Evolutionary conservation across 2,888 invertebrate species (phyloP).

Genomic region (Octodonta nipae): DNA sequence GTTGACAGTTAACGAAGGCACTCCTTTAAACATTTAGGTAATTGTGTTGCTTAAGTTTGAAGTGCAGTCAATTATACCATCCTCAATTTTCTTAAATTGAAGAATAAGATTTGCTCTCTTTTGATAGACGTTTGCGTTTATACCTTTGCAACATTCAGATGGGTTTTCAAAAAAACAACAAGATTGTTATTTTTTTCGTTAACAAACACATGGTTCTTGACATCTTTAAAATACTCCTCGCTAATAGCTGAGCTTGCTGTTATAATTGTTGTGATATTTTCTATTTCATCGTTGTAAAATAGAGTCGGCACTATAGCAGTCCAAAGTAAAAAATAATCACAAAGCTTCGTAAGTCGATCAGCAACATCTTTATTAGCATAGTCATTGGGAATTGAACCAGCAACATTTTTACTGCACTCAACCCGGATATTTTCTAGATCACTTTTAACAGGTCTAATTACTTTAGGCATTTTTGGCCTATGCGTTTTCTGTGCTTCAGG

Average conservation of each 20-base stretch:
- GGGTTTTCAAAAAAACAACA: not conserved
- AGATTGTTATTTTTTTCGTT: not conserved
- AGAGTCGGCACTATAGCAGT: not conserved
- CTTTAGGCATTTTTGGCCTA: not conserved
- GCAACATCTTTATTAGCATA: not conserved
- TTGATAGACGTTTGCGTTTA: too few relatives aligned
- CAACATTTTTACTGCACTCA: too few relatives aligned
- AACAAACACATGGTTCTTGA: not conserved
- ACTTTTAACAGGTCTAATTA: too few relatives aligned
- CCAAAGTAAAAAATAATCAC: not conserved
- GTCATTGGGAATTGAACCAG: not conserved
- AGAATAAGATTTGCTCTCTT: too few relatives aligned
- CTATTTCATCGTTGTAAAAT: not conserved
- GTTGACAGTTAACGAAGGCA: too few relatives aligned
- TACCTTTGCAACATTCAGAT: too few relatives aligned
- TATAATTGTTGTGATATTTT: not conserved
- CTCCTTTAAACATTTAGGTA: too few relatives aligned
- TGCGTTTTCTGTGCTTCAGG: not conserved
- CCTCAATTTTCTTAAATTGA: too few relatives aligned
- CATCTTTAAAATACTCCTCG: not conserved
- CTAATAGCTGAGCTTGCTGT: not conserved
- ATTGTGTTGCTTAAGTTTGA: too few relatives aligned
- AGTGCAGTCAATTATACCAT: too few relatives aligned
- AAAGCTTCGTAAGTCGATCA: not conserved
- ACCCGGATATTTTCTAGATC: too few relatives aligned